Conservation (phyloP, 1,140 invertebrate genomes). For the Babylonia areolata region DNA sequence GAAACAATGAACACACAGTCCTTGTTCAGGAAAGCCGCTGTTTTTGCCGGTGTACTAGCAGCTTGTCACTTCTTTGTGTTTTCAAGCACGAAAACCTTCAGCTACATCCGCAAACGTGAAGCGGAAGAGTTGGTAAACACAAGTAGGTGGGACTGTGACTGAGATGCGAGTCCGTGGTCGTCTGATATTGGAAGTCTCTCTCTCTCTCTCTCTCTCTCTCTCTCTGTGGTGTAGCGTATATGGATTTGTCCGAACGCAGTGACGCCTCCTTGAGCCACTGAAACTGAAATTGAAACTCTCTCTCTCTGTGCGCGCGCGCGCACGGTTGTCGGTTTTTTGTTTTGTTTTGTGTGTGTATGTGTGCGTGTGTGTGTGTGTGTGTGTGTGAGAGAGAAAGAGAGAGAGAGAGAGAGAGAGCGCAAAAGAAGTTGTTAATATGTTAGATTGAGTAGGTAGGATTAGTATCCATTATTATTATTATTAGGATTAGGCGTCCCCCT, state of each 20-base stretch:
- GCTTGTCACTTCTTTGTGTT: background rate
- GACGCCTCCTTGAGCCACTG: no score
- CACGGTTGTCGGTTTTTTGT: background rate
- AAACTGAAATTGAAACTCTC: no score
- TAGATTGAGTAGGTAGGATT: no score
- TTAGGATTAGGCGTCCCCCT: no score
- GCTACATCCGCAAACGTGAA: conserved; percentile 27
- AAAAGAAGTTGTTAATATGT: no score
- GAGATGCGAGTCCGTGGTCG: background rate
- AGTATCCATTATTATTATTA: background rate
- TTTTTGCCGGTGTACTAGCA: background rate
- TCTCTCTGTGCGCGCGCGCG: background rate
- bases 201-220: conserved; percentile 23
- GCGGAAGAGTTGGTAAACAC: conserved; percentile 14
- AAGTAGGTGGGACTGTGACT: conserved; percentile 29
- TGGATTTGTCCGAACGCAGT: no score
- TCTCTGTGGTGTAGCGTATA: no score
- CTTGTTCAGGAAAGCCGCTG: background rate
- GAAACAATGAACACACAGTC: conserved; percentile 19
- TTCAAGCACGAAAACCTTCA: conserved; percentile 25
- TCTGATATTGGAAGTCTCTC: background rate
- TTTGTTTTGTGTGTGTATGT: background rate
- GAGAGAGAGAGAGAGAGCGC: no score
- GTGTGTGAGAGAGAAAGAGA: background rate
- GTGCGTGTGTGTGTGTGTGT: background rate